These are phyloP conservation scores for Micromussa lordhowensis DNA, from an alignment of 92 coral and sea anemone species.

Conservation along the genomic window DNA sequence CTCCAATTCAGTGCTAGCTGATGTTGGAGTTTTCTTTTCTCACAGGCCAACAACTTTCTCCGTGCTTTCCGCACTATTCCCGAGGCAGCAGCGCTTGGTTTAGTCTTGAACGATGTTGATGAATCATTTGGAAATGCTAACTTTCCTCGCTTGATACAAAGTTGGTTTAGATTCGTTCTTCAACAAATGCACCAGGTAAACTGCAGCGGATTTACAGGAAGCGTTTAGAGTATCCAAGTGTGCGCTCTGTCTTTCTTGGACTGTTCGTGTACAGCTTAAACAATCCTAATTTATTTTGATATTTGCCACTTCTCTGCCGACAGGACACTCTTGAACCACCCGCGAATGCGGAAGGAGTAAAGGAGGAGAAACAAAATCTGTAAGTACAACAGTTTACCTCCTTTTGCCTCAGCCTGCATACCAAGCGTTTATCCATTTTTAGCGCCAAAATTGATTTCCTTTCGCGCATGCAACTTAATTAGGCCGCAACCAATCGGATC, in stretches of 20 bases:
- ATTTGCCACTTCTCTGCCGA: background rate
- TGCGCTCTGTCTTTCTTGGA: background rate
- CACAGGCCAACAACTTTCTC: slow-evolving; percentile 95
- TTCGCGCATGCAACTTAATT: background rate
- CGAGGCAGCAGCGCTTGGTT: slow-evolving; percentile 96
- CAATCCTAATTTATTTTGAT: background rate
- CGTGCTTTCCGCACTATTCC: slow-evolving; percentile 98
- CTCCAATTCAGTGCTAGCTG: background rate
- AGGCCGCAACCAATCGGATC: background rate
- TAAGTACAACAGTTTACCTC: slow-evolving; percentile 26
- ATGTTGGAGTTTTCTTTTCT: background rate
- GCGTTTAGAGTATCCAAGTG: background rate
- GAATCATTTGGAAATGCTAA: slow-evolving; percentile 94
- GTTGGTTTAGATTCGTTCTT: slow-evolving; percentile 95
- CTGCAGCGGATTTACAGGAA: background rate
- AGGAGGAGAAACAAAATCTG: slow-evolving; percentile 64
- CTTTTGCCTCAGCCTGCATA: no score
- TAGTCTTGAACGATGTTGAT: slow-evolving; percentile 88
- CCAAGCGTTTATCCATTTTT: no score
- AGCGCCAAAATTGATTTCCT: no score
- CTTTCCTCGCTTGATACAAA: slow-evolving; percentile 92
- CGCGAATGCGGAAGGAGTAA: slow-evolving; percentile 21
- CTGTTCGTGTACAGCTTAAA: background rate
- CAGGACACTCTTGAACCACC: slow-evolving; percentile 79
- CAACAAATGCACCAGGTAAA: slow-evolving; percentile 94